Conservation (phyloP, 1,140 invertebrate genomes). For the Lordiphosa mommai region DNA sequence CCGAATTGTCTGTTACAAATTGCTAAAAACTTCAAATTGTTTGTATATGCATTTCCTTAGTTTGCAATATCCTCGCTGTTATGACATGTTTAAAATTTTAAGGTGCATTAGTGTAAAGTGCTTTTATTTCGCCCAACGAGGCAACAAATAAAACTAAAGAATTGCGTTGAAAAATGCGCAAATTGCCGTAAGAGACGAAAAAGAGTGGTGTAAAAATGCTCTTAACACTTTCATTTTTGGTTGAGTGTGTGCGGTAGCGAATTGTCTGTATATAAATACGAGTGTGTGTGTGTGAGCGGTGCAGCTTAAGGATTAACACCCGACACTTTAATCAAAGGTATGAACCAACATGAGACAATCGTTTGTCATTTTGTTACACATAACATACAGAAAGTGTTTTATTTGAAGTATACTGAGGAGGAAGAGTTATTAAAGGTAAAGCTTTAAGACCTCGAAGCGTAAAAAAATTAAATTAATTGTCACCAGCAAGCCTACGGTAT, state of each 20-base stretch:
- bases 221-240: slow-evolving; percentile 60
- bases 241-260: slow-evolving; percentile 7
- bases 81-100: slow-evolving; percentile 76
- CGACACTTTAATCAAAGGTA: slow-evolving; percentile 17
- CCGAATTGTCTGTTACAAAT: too few relatives aligned
- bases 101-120: slow-evolving; percentile 77
- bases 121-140: slow-evolving; percentile 42
- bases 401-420: too few relatives aligned
- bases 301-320: slow-evolving; percentile 27
- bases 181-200: slow-evolving; percentile 35
- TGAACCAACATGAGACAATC: background rate
- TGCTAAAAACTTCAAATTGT: too few relatives aligned
- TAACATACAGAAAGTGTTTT: too few relatives aligned
- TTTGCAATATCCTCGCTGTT: slow-evolving; percentile 37
- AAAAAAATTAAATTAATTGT: too few relatives aligned
- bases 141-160: slow-evolving; percentile 45
- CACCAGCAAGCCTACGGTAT: too few relatives aligned
- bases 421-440: too few relatives aligned
- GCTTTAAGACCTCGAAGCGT: too few relatives aligned
- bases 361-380: slow-evolving; percentile 1
- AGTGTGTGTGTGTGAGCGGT: slow-evolving; percentile 1
- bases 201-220: slow-evolving; percentile 59
- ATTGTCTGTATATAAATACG: background rate
- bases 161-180: slow-evolving; percentile 57
- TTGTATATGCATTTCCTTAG: too few relatives aligned